Evolutionary conservation across 2,797 vertebrate species (phyloP).

Genomic region (Cichlasoma orientale): DNA sequence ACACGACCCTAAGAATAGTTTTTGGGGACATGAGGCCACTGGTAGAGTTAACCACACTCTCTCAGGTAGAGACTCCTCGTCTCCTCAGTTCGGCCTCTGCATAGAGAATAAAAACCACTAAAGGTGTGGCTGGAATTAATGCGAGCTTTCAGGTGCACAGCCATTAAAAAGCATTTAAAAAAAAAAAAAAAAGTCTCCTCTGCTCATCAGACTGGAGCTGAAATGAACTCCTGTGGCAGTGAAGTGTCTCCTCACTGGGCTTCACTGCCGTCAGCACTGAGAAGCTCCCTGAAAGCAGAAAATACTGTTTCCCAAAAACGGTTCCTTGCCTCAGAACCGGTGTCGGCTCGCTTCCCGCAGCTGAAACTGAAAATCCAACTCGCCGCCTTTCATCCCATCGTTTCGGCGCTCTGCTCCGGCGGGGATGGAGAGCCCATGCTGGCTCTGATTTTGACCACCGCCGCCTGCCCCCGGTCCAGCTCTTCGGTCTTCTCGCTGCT

Average conservation of each 20-base stretch:
- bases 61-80: not conserved
- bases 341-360: accelerated
- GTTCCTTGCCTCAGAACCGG: not conserved
- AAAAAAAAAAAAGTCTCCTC: accelerated
- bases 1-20: slow-evolving; percentile 81
- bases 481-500: slow-evolving; percentile 88
- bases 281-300: not conserved
- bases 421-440: slow-evolving; percentile 48
- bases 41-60: slow-evolving; percentile 7
- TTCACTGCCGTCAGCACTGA: not conserved
- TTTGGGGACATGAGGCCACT: slow-evolving; percentile 82
- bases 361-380: not conserved
- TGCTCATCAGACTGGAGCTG: not conserved
- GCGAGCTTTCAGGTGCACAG: slow-evolving; percentile 34
- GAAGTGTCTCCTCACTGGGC: not conserved
- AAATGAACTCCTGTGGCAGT: not conserved
- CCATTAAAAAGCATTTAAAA: not conserved
- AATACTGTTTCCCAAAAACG: not conserved
- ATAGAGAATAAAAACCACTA: slow-evolving; percentile 54
- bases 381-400: not conserved
- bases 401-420: not conserved
- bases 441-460: slow-evolving; percentile 35
- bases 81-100: slow-evolving; percentile 54
- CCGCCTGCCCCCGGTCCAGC: not conserved
- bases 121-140: slow-evolving; percentile 36